These are phyloP conservation scores for Bettongia penicillata DNA, from an alignment of 2,113 vertebrate genomes.

Conservation along the genomic window DNA sequence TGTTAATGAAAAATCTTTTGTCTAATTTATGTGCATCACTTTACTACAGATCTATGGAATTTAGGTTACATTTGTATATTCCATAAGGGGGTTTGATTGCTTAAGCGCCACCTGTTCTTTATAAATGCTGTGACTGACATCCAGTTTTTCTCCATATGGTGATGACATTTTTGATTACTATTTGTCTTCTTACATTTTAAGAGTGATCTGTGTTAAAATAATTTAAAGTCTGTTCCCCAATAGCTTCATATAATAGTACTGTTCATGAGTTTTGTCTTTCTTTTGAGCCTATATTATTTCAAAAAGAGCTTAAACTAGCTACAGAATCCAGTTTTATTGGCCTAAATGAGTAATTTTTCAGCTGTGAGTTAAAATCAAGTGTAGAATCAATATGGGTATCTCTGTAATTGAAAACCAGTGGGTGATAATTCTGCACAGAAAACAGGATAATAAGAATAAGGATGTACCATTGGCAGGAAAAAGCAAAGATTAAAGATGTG, in stretches of 20 bases:
- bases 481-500: conserved; percentile 85
- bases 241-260: conserved; percentile 70
- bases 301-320: conserved; percentile 73
- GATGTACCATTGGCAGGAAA: conserved; percentile 80
- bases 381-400: conserved; percentile 86
- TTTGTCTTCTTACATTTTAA: conserved; percentile 79
- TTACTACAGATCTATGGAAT: conserved; percentile 63
- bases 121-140: conserved; percentile 76
- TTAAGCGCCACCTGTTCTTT: conserved; percentile 69
- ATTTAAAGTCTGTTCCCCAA: conserved; percentile 79
- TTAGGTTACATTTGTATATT: conserved; percentile 60
- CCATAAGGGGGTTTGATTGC: conserved; percentile 70
- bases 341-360: conserved; percentile 88
- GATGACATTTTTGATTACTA: conserved; percentile 78
- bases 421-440: conserved; percentile 86
- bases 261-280: conserved; percentile 73
- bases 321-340: conserved; percentile 81
- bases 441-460: conserved; percentile 87
- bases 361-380: conserved; percentile 86
- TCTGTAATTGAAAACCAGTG: conserved; percentile 90
- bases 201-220: conserved; percentile 77
- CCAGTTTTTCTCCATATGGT: conserved; percentile 75
- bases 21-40: conserved; percentile 68
- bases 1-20: conserved; percentile 68
- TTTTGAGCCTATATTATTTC: conserved; percentile 75